A percentile compares a stretch with the other conserved stretches of the same genome.
Conservation (phyloP, 92 coral and sea anemone species). For the Parazoanthus swiftii region DNA sequence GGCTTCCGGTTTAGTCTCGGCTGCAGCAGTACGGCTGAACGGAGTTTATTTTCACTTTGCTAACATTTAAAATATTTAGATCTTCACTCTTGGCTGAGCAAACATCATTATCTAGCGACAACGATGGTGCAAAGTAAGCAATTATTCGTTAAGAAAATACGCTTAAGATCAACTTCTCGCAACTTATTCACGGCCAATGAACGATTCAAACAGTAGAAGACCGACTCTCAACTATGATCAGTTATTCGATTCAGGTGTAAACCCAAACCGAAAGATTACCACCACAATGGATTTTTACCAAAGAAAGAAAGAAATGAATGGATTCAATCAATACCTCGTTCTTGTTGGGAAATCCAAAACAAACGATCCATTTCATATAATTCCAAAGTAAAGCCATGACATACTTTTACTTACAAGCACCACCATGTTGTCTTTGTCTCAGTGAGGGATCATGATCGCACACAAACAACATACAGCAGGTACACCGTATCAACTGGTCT, state of each 20-base stretch:
- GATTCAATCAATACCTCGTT: conserved; percentile 47
- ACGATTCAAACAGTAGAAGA: background rate
- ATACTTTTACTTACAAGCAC: background rate
- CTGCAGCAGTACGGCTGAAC: background rate
- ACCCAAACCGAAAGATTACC: too few species aligned
- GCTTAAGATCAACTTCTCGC: background rate
- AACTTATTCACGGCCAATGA: background rate
- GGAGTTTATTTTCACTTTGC: conserved; percentile 11
- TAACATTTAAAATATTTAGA: background rate
- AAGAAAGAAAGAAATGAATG: background rate
- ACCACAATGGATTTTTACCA: background rate
- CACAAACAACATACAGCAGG: background rate
- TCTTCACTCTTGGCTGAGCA: background rate
- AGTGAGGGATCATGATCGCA: conserved; percentile 25
- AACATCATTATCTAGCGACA: background rate
- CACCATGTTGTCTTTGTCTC: conserved; percentile 33
- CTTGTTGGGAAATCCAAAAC: conserved; percentile 55
- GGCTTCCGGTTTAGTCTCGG: conserved; percentile 20
- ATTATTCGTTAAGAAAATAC: background rate
- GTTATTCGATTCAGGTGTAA: background rate
- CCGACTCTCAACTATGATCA: background rate
- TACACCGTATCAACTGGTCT: background rate
- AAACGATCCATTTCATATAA: conserved; percentile 65
- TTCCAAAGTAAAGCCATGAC: conserved; percentile 59
- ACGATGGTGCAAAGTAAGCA: background rate